Base-by-base conservation (phyloP, 2,888 invertebrate genomes). In the Temnothorax unifasciatus region DNA sequence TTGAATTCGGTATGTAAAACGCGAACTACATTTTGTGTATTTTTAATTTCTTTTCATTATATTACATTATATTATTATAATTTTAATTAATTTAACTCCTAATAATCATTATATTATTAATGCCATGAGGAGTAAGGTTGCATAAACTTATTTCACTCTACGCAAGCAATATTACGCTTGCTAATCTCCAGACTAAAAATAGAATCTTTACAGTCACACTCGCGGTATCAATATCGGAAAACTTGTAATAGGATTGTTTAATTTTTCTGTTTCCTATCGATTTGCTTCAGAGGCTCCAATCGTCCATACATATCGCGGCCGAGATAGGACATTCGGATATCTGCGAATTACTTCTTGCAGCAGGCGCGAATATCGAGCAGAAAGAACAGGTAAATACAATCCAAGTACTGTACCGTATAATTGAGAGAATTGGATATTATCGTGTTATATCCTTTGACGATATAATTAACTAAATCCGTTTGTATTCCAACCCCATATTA, bases 291-390 rank as follows among this genome's bases (percentile, higher is more conserved):
- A 96, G 97, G 94, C 95, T 96, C 0, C 97, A 97, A 93, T 97
- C 98, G 0, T 97, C 98, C 0, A 96, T 98, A 91, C 98, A 98
- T 94, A 96, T 98, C 79, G 98, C 98, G 0, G 97, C 97, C 0
- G 97, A 97, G 92, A 95, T 96, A 94, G 97, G 97, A 54, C 96
- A 96, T 94, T 95, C 96, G 15, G 96, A 97, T 94, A 94, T 97
- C 92, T 95, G 97, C 94, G 94, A 96, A 92, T 94, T 96, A 52
- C 95, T 97, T 76, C 95, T 97, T 21, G 95, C 96, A 63, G 95
- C 96, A 92, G 97, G 97, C 0, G 97, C 96, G 84, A 96, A 97
- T 92, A 96, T 96, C 34, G 97, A 97, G 90, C 96, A 96, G 91
- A 94, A 96, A 84, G 96, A 96, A 92, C 96, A 96, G 94, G 95